Evolutionary conservation across 2,888 invertebrate genomes (phyloP).

Genomic region (Rhabditoides inermis): DNA sequence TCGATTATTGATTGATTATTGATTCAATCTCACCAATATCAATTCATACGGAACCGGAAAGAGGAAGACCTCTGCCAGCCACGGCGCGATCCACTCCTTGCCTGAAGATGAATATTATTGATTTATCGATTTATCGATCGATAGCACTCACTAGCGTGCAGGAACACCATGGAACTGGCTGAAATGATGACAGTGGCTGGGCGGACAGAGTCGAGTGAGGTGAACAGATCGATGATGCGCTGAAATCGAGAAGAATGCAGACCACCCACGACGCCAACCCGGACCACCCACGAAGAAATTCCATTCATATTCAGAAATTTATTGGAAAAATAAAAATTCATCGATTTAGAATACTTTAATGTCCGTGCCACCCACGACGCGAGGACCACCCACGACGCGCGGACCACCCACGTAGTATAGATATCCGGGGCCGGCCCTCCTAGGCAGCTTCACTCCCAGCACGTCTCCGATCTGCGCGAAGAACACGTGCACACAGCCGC

Average conservation of each 20-base stretch:
- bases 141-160: conserved; percentile 10
- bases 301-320: too few species aligned
- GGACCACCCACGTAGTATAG: conserved; percentile 36
- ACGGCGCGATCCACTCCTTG: conserved; percentile 41
- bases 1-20: neutral
- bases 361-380: neutral
- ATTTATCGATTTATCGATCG: too few species aligned
- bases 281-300: too few species aligned
- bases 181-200: conserved; percentile 26
- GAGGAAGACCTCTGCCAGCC: conserved; percentile 44
- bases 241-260: conserved; percentile 6
- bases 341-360: too few species aligned
- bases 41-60: conserved; percentile 49
- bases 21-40: conserved; percentile 26
- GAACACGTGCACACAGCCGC: conserved; percentile 49
- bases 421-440: conserved; percentile 42
- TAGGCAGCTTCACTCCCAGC: conserved; percentile 40
- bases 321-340: too few species aligned
- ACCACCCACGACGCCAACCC: neutral
- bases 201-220: conserved; percentile 16
- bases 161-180: conserved; percentile 23
- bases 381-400: neutral
- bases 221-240: conserved; percentile 24
- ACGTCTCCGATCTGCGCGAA: conserved; percentile 48
- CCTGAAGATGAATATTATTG: too few species aligned